Base-by-base conservation (phyloP, 2,113 vertebrate species). In the Astatotilapia flaviijosephi region DNA sequence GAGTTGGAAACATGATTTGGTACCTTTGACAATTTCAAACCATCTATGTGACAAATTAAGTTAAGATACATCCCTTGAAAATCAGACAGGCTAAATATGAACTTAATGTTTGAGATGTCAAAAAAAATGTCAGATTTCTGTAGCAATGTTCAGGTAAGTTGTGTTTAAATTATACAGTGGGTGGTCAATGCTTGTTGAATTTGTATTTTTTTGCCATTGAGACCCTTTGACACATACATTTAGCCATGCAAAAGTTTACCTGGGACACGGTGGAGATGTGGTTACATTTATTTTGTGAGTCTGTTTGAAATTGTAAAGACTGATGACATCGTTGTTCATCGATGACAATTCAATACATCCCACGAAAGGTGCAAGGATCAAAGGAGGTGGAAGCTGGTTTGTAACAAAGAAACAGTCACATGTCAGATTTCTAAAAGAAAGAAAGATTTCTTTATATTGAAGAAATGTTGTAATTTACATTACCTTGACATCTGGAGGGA, bases 301-400 rank as follows among this genome's bases (percentile, higher is more conserved):
- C 28, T 96, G 90, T 93, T 97, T 98, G 92, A 99, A 99, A 90
- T 99, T 97, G 95, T 99, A 99, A 4, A 99, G 95, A 86, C 99
- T 99, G 96, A 98, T 96, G 35, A 99, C 97, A 2, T 98, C 97
- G 6, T 97, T 97, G 93, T 99, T 99, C 58, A 99, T 90, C 2
- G 98, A 97, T 9, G 97, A 97, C 92, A 99, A 83, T 87, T 99
- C 99, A 56, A 99, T 96, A 91, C 98, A 99, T 79, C 99, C 99
- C 42, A 97, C 94, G 65, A 99, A 99, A 33, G 97, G 97, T 73
- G 98, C 98, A 0, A 99, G 95, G 83, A 97, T 96, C 93, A 99
- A 95, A 83, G 96, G 97, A n/a, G 96, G 93, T 28, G 99, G 99
- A 11, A 98, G 97, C 98, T 99, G 56, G 83, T 77, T 45, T 10